These are phyloP conservation scores for Timema podura DNA, from an alignment of 2,888 invertebrate species.

Conservation along the genomic window DNA sequence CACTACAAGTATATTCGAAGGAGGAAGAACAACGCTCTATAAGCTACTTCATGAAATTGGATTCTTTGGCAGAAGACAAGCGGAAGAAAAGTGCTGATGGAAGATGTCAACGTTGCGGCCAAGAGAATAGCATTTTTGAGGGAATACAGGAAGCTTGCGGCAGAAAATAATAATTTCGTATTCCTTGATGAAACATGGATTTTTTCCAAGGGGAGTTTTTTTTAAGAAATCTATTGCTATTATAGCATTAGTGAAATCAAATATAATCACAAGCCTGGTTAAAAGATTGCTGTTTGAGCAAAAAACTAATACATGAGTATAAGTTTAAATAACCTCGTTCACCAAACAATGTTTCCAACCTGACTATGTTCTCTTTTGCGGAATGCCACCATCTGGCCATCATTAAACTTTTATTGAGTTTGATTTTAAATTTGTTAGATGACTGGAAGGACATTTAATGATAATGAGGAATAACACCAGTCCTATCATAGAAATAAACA, in stretches of 20 bases:
- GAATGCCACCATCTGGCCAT: too few species aligned
- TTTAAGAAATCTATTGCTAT: too few species aligned
- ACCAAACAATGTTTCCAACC: too few species aligned
- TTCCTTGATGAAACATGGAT: slow-evolving; percentile 14
- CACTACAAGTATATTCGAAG: background rate
- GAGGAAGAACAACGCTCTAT: background rate
- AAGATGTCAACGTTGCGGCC: background rate
- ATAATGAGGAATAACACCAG: too few species aligned
- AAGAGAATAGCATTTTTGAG: background rate
- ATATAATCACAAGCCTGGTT: background rate
- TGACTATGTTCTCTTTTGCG: too few species aligned
- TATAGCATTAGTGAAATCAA: too few species aligned
- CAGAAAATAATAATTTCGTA: background rate
- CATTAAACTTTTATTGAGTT: too few species aligned
- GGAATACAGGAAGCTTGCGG: background rate
- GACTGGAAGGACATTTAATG: too few species aligned
- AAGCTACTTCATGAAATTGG: background rate
- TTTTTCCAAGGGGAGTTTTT: background rate
- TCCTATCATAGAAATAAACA: too few species aligned
- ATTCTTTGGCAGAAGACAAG: background rate
- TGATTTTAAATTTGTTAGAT: too few species aligned
- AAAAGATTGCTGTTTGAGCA: background rate
- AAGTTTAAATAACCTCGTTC: too few species aligned
- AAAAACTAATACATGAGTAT: too few species aligned
- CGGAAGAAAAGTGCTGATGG: background rate